Conservation (phyloP, 2,888 invertebrate species). For the Crossocerus cetratus region DNA sequence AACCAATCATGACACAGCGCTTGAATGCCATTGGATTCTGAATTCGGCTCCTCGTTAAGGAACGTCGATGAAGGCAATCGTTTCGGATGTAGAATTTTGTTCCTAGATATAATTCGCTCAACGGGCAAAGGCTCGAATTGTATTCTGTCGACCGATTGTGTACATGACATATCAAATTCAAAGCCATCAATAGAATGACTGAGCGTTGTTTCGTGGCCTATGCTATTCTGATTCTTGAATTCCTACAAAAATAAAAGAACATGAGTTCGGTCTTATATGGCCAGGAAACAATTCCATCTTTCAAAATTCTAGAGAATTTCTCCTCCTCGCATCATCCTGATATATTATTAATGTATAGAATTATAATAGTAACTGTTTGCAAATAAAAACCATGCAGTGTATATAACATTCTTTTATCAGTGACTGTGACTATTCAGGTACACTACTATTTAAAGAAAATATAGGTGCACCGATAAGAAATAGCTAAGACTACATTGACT, state of each 20-base stretch:
- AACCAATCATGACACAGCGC: slow-evolving; percentile 70
- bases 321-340: too few relatives aligned
- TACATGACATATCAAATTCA: slow-evolving; percentile 69
- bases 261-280: not conserved
- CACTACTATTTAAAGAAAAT: not conserved
- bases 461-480: too few relatives aligned
- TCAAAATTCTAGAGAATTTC: not conserved
- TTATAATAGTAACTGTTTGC: too few relatives aligned
- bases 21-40: slow-evolving; percentile 53
- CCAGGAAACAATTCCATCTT: not conserved
- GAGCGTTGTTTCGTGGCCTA: slow-evolving; percentile 64
- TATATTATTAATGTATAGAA: too few relatives aligned
- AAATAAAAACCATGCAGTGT: not conserved
- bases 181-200: slow-evolving; percentile 66
- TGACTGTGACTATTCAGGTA: not conserved
- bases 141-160: slow-evolving; percentile 63
- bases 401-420: not conserved
- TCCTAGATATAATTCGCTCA: slow-evolving; percentile 65
- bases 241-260: slow-evolving; percentile 65
- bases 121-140: slow-evolving; percentile 71
- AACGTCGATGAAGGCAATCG: slow-evolving; percentile 65
- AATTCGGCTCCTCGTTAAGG: slow-evolving; percentile 60
- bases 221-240: slow-evolving; percentile 71
- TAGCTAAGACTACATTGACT: too few relatives aligned
- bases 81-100: slow-evolving; percentile 55